Evolutionary conservation across 64 coral and sea anemone genomes (phyloP).

Genomic region (Cladopsammia gracilis): DNA sequence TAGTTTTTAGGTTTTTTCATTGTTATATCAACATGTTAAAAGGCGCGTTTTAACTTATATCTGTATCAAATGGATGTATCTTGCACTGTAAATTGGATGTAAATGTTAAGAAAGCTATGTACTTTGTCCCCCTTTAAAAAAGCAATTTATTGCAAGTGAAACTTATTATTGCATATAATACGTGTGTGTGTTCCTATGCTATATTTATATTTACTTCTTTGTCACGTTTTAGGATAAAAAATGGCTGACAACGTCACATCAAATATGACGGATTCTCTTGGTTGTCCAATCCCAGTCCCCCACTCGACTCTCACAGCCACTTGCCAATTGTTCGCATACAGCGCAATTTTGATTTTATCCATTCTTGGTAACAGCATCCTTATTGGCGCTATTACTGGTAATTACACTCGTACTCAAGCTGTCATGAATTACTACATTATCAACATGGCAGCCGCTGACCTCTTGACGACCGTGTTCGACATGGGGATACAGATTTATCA

Average conservation of each 20-base stretch:
- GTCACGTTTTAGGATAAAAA: not conserved
- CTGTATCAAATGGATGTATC: no score
- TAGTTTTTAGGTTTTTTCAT: no score
- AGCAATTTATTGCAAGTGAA: no score
- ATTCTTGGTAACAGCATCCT: slow-evolving; percentile 33
- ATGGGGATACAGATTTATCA: slow-evolving; percentile 71
- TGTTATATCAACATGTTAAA: no score
- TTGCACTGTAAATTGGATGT: no score
- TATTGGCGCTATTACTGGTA: not conserved
- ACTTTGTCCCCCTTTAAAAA: no score
- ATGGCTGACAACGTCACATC: not conserved
- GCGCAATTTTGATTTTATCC: not conserved
- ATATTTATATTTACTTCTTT: no score
- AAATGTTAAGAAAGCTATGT: no score
- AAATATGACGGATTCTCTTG: not conserved
- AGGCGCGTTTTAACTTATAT: no score
- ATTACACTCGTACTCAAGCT: slow-evolving; percentile 41
- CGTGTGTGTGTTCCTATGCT: no score
- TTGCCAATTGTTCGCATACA: slow-evolving; percentile 17
- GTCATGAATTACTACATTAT: slow-evolving; percentile 87
- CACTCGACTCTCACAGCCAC: not conserved
- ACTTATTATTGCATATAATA: no score
- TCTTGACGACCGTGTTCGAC: slow-evolving; percentile 87
- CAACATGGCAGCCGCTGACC: slow-evolving; percentile 92
- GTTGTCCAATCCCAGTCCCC: not conserved